A percentile compares a stretch with the other conserved stretches of the same genome.
Evolutionary conservation across 1,140 invertebrate genomes (phyloP).

Genomic region (Cepaea nemoralis): DNA sequence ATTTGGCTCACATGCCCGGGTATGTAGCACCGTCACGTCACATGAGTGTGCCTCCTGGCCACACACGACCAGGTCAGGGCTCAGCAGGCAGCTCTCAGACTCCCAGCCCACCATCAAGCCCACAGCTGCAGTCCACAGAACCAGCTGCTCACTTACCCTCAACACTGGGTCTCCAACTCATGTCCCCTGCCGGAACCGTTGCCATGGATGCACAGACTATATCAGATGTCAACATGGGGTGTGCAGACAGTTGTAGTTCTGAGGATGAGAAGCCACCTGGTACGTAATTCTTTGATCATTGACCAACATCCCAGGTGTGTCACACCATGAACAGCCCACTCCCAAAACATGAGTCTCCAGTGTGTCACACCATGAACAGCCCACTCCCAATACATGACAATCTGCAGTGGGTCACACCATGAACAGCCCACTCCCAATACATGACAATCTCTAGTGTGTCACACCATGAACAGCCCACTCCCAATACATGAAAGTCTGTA

Average conservation of each 20-base stretch:
- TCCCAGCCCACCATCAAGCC: conserved; percentile 57
- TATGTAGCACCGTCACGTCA: background rate
- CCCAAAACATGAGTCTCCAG: no score
- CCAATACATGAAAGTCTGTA: no score
- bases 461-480: no score
- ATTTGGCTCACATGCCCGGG: background rate
- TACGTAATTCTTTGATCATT: no score
- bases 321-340: no score
- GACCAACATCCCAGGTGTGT: no score
- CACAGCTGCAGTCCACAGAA: conserved; percentile 29
- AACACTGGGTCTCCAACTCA: background rate
- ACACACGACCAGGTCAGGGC: conserved; percentile 16
- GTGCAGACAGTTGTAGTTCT: conserved; percentile 40
- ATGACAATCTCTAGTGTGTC: no score
- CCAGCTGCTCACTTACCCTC: no score
- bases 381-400: no score
- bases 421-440: no score
- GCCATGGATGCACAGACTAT: background rate
- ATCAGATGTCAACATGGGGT: conserved; percentile 8
- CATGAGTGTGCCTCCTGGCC: conserved; percentile 1
- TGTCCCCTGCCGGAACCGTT: background rate
- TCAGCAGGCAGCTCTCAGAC: conserved; percentile 48
- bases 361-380: no score
- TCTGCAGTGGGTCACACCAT: no score
- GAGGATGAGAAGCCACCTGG: conserved; percentile 49